A percentile compares a stretch with the other conserved stretches of the same genome.
Evolutionary conservation across 23 tunicate genomes (phyloP).

Genomic region (Phallusia fumigata): DNA sequence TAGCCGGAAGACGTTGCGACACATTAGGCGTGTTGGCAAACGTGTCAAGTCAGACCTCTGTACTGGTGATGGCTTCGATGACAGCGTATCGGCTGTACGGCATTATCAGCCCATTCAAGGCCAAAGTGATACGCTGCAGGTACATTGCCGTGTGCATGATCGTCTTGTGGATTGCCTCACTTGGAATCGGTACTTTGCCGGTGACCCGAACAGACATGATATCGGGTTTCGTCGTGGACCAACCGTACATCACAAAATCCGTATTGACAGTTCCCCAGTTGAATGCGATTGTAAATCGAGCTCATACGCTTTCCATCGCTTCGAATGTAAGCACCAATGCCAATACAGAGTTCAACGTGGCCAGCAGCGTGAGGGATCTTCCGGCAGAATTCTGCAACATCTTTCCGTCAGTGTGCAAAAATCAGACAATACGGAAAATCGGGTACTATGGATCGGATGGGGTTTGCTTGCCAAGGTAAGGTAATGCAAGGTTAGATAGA

Average conservation of each 20-base stretch:
- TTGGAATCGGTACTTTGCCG: slow-evolving; percentile 37
- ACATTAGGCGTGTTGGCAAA: slow-evolving; percentile 46
- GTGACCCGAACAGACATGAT: not conserved
- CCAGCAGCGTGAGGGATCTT: not conserved
- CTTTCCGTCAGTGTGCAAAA: not conserved
- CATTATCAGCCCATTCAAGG: slow-evolving; percentile 60
- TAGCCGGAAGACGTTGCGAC: slow-evolving; percentile 32
- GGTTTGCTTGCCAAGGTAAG: slow-evolving; percentile 74
- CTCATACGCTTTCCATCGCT: not conserved
- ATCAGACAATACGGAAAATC: not conserved
- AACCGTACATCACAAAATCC: slow-evolving; percentile 20
- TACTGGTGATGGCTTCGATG: slow-evolving; percentile 68
- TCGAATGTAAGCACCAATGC: not conserved
- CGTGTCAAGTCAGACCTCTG: slow-evolving; percentile 61
- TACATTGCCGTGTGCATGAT: slow-evolving; percentile 20
- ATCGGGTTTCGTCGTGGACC: not conserved
- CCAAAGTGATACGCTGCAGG: slow-evolving; percentile 38
- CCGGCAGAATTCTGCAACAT: not conserved
- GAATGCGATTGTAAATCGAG: not conserved
- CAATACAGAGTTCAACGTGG: not conserved
- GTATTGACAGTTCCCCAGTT: not conserved
- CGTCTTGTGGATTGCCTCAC: slow-evolving; percentile 33
- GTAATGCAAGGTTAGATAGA: too few relatives aligned
- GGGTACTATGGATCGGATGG: slow-evolving; percentile 69
- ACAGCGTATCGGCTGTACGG: slow-evolving; percentile 72